Evolutionary conservation across 2,888 invertebrate genomes (phyloP), one percentile per base, ranked within the genome.

Genomic region (Bruchidius siliquastri): DNA sequence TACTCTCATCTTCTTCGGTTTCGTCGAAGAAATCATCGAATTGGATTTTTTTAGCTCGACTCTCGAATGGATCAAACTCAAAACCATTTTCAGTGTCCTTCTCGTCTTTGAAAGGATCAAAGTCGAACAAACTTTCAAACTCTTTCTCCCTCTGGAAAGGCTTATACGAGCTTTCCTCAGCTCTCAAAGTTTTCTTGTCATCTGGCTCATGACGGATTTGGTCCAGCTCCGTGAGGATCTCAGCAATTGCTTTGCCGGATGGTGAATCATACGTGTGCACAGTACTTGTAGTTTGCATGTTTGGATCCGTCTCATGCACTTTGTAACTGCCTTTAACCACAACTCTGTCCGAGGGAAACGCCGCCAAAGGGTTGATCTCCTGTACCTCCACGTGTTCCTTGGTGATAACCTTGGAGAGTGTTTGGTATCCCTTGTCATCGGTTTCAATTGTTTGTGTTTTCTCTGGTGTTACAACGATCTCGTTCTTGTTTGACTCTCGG

Each of bases 281-380:
- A 21, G 79, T 76, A 18, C 78, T 76, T 0, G 76, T 74, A 10
- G 77, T 78, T 21, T 72, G 21, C 49, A 76, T 77, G 21, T 74
- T 72, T 0, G 79, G 79, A 74, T 78, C 76, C 20, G 74, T 74
- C 70, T 79, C 79, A 30, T 77, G 75, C 4, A 79, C 78, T 68
- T 78, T 77, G 71, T 79, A 79, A 22, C 75, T 73, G 0, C 77
- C 77, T 20, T 71, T 68, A 0, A 79, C 70, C 22, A 70, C 70
- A 8, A 73, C 66, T 72, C 74, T 72, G 2, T 76, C 75, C 2
- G 67, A 73, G 0, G 77, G 76, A 68, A 26, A 71, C 13, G 21
- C 20, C 2, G 77, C 77, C 0, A 71, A 21, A 0, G 76, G 75
- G 69, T 76, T 76, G 2, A 76, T 72, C 22, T 73, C 71, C 68